phyloP scores from a whole-genome alignment of 2,113 vertebrate genomes.

The Micromys minutus region DNA sequence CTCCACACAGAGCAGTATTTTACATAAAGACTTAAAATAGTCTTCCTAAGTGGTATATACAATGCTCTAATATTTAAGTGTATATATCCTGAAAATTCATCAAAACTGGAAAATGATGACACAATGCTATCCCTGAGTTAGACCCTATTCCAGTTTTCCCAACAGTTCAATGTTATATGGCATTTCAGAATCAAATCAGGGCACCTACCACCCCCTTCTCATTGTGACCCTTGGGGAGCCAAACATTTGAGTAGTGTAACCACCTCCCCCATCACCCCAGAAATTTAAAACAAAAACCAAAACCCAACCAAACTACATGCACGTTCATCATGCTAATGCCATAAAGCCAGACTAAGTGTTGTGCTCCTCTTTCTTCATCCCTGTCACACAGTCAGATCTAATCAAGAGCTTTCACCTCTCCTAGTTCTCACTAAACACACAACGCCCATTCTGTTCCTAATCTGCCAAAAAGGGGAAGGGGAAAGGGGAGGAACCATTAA shows the following conservation, averaged over 20 bases:
- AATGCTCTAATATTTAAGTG: neutral
- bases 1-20: neutral
- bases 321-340: neutral
- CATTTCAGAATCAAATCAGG: neutral
- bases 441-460: slow-evolving; percentile 28
- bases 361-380: neutral
- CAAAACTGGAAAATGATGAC: slow-evolving; percentile 14
- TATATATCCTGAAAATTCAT: neutral
- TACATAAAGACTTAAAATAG: neutral
- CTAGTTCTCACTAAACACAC: neutral
- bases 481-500: neutral
- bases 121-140: neutral
- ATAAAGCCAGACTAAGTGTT: neutral
- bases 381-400: neutral
- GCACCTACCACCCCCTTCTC: neutral
- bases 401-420: neutral
- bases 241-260: too few species aligned
- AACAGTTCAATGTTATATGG: neutral
- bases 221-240: neutral
- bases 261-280: neutral
- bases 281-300: neutral
- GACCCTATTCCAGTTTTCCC: slow-evolving; percentile 14
- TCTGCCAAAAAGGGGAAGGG: neutral
- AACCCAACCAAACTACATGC: neutral
- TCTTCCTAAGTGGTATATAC: neutral